These are phyloP conservation scores for Glyphotaelius pellucidus DNA, from an alignment of 2,888 invertebrate species.

Conservation along the genomic window DNA sequence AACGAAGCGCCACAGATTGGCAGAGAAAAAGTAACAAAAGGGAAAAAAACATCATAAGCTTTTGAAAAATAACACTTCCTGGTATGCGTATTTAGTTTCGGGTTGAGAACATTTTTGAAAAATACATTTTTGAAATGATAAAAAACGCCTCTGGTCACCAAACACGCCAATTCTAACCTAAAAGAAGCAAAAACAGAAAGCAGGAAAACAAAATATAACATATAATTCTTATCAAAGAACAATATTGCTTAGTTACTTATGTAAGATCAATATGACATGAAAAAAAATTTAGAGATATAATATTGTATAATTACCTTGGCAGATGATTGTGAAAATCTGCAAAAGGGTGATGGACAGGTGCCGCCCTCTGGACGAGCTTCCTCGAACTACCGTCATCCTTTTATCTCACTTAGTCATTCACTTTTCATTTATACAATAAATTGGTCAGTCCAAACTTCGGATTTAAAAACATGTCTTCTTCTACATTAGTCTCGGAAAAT, in stretches of 20 bases:
- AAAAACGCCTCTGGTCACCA: background rate
- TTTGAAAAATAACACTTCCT: background rate
- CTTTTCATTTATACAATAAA: background rate
- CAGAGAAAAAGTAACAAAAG: background rate
- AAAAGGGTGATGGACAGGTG: constrained; percentile 78
- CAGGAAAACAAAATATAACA: background rate
- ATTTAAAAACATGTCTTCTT: background rate
- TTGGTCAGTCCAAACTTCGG: background rate
- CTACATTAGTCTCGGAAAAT: background rate
- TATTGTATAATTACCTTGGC: constrained; percentile 74
- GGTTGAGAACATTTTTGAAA: background rate
- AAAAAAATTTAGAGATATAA: background rate
- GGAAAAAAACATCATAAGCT: background rate
- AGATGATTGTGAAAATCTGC: constrained; percentile 80
- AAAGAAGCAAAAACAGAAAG: background rate
- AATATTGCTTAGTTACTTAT: background rate
- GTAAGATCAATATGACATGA: background rate
- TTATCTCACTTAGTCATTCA: constrained; percentile 17
- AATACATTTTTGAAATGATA: background rate
- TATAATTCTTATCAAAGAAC: background rate
- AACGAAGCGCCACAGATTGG: background rate
- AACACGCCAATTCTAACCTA: background rate
- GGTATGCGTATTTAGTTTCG: background rate
- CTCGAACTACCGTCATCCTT: constrained; percentile 50
- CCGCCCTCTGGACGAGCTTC: constrained; percentile 67